These are phyloP conservation scores for Condylura cristata DNA, from an alignment of 2,113 vertebrate genomes.

Conservation along the genomic window DNA sequence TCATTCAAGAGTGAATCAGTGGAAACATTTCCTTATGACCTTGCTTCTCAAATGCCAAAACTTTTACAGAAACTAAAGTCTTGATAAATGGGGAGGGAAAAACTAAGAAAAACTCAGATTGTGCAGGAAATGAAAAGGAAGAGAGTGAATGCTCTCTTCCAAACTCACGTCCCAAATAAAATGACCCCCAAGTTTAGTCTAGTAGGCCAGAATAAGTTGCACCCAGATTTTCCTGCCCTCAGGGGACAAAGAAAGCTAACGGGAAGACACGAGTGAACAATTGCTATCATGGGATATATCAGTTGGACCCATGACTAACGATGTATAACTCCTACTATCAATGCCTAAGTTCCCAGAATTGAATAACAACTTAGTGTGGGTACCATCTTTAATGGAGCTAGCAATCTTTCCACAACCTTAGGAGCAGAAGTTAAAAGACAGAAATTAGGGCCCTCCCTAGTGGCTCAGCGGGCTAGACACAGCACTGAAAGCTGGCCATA, in stretches of 20 bases:
- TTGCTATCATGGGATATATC: not conserved
- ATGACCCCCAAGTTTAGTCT: not conserved
- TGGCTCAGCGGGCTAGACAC: too few species aligned
- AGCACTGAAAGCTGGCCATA: too few species aligned
- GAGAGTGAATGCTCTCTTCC: not conserved
- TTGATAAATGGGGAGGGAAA: not conserved
- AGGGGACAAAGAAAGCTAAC: not conserved
- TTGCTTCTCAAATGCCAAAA: not conserved
- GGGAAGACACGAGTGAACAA: not conserved
- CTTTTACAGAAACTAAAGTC: conserved; percentile 5
- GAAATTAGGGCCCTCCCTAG: too few species aligned
- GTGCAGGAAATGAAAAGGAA: not conserved
- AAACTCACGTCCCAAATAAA: not conserved
- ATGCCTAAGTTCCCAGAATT: not conserved
- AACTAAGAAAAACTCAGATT: not conserved
- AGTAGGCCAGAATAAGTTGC: not conserved
- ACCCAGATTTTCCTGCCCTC: not conserved
- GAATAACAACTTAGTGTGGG: not conserved
- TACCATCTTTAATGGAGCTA: not conserved
- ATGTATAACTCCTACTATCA: not conserved
- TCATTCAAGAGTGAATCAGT: not conserved
- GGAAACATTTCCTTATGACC: not conserved
- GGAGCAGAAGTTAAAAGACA: not conserved
- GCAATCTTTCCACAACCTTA: not conserved
- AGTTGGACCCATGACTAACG: not conserved